Evolutionary conservation across 2,797 vertebrate genomes (phyloP).

Genomic region (Pantherophis vulpinus): DNA sequence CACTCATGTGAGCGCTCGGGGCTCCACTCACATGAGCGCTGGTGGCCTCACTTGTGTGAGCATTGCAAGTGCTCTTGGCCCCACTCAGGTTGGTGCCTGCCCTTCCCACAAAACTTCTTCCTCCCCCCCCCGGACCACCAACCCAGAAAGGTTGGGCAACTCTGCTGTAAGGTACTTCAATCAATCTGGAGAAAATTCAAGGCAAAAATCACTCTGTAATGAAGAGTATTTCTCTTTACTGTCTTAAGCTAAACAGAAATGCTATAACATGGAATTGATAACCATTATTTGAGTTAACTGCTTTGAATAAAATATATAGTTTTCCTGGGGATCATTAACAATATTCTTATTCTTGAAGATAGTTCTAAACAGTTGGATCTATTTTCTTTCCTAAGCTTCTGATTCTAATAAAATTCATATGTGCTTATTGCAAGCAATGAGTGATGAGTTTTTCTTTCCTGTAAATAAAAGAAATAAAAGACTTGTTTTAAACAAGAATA

Average conservation of each 20-base stretch:
- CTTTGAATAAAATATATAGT: conserved; percentile 3
- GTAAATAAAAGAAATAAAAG: background rate
- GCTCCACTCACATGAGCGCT: background rate
- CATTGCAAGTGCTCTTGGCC: background rate
- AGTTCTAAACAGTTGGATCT: background rate
- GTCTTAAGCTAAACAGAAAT: conserved; percentile 10
- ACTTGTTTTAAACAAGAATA: background rate
- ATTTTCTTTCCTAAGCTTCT: background rate
- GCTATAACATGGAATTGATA: conserved; percentile 16
- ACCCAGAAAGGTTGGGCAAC: no score
- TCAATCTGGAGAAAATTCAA: conserved; percentile 14
- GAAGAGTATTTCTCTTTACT: conserved; percentile 17
- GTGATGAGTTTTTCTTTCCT: background rate
- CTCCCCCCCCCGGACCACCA: no score
- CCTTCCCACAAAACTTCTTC: no score
- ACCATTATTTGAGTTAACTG: conserved; percentile 19
- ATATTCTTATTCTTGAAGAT: background rate
- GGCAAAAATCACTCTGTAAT: conserved; percentile 2
- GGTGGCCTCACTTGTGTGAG: background rate
- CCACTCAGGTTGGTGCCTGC: no score
- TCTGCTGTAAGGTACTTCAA: background rate
- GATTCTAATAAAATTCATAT: conserved; percentile 4
- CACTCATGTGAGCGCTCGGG: no score
- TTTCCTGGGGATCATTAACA: background rate
- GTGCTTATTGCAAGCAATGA: background rate